phyloP scores from a whole-genome alignment of 2,888 invertebrate species.

The Melanostoma scalare region DNA sequence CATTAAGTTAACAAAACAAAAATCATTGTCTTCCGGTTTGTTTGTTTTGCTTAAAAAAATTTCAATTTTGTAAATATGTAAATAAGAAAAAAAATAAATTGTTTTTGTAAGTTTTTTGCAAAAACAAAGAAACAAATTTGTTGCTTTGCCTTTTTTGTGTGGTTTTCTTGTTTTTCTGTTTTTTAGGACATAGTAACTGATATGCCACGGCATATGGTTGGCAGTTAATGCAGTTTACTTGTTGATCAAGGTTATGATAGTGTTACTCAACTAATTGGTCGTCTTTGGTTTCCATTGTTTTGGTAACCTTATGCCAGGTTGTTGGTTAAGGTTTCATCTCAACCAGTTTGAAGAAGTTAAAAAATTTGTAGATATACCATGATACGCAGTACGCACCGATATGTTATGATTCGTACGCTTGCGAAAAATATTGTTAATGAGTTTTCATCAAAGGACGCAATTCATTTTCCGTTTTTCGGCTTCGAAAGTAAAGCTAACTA shows the following conservation, averaged over 20 bases:
- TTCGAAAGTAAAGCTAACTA: too few species aligned
- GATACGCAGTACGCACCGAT: too few species aligned
- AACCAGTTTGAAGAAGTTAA: slow-evolving; percentile 2
- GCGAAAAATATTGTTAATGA: too few species aligned
- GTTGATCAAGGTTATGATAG: background rate
- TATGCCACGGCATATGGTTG: slow-evolving; percentile 49
- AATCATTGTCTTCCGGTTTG: slow-evolving; percentile 71
- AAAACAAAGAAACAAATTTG: slow-evolving; percentile 6
- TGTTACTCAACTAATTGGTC: slow-evolving; percentile 22
- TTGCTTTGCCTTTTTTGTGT: slow-evolving; percentile 8
- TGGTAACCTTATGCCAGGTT: slow-evolving; percentile 13
- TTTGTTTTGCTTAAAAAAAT: slow-evolving; percentile 68
- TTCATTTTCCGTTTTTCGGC: too few species aligned
- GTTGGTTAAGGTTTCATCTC: background rate
- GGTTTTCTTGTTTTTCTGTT: background rate
- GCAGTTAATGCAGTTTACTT: slow-evolving; percentile 8
- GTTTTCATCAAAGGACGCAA: too few species aligned
- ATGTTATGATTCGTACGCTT: too few species aligned
- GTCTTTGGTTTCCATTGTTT: slow-evolving; percentile 23
- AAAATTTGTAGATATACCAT: too few species aligned
- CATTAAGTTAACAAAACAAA: slow-evolving; percentile 61
- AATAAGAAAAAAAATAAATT: slow-evolving; percentile 30
- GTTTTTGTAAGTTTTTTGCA: slow-evolving; percentile 50
- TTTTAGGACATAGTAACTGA: slow-evolving; percentile 13
- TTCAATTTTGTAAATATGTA: slow-evolving; percentile 59